Conservation (phyloP, 2,888 invertebrate genomes). For the Augiades crinisus region DNA sequence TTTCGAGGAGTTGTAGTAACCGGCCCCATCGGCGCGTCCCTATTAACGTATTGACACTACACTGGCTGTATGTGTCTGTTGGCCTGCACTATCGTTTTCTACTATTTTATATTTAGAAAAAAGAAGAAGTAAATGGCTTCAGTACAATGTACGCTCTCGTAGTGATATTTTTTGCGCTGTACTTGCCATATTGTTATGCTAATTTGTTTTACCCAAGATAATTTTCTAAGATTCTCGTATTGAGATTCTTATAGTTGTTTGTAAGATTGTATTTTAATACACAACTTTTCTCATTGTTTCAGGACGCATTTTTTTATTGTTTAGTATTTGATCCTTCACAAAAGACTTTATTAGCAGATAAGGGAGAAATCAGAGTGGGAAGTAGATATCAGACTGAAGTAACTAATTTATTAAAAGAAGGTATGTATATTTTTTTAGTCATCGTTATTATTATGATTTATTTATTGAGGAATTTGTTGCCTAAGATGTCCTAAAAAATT, state of each 20-base stretch:
- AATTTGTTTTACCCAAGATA: not conserved
- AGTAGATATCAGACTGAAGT: constrained; percentile 98
- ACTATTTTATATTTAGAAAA: too few species aligned
- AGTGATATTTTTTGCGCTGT: too few species aligned
- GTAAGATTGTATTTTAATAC: constrained; percentile 39
- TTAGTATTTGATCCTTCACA: constrained; percentile 99
- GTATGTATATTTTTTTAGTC: constrained; percentile 55
- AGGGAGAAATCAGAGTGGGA: constrained; percentile 96
- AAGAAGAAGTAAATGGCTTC: too few species aligned
- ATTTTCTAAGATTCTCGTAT: constrained; percentile 1
- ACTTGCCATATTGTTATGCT: not conserved
- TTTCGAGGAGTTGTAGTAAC: too few species aligned
- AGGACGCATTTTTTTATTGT: constrained; percentile 99
- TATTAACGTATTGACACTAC: too few species aligned
- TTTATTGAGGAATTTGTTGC: not conserved
- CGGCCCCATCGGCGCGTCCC: too few species aligned
- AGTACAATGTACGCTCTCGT: too few species aligned
- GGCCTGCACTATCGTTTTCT: too few species aligned
- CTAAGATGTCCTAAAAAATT: too few species aligned
- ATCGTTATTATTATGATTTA: not conserved
- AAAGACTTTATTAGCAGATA: constrained; percentile 99
- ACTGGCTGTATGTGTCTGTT: too few species aligned
- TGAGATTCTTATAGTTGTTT: constrained; percentile 15
- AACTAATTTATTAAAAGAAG: constrained; percentile 89
- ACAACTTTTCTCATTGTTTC: constrained; percentile 68